Evolutionary conservation across 2,797 vertebrate genomes (phyloP), one percentile per base, ranked within the genome.

Genomic region (Phoxinus dragarum): DNA sequence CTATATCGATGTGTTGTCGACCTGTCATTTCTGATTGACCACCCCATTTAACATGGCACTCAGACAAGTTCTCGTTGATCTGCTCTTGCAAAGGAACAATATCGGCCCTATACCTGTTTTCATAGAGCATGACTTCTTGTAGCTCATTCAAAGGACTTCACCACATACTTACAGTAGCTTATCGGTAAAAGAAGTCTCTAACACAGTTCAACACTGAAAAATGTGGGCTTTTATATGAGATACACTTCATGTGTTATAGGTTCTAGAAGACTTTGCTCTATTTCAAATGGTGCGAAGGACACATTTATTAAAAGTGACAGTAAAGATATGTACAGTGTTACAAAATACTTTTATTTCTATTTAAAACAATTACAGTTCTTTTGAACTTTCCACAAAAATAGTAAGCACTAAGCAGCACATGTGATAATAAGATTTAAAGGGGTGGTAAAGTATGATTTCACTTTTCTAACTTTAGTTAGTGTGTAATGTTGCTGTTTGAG

Each of bases 221-320:
- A 93, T 92, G 90, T 52, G 3, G 54, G 86, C 85, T 91, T 92
- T 93, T 90, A 92, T 91, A 78, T 72, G 79, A 90, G 82, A 94
- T 91, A 81, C 89, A 88, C 91, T 94, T 93, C 89, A 84, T 94
- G 93, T 93, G 92, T 94, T 94, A n/a, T 93, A 93, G 36, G 64
- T 92, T 89, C 23, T 71, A 86, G 71, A 72, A 84, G 87, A 89
- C 17, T 86, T 85, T 61, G 84, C 89, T 92, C 89, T 86, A 16
- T 89, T 85, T 94, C 84, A 89, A 80, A 87, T 86, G 31, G 42
- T 31, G 6, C 6, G 12, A 16, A 31, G 68, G 27, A 61, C 59
- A 61, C 54, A 66, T 66, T 31, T 14, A 7, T 16, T 6, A 44
- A 27, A 72, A 49, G 4, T 49, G 16, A 34, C 27, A 34, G 16